Conservation (phyloP, 1,140 invertebrate species). For the Meteorus sp. region DNA sequence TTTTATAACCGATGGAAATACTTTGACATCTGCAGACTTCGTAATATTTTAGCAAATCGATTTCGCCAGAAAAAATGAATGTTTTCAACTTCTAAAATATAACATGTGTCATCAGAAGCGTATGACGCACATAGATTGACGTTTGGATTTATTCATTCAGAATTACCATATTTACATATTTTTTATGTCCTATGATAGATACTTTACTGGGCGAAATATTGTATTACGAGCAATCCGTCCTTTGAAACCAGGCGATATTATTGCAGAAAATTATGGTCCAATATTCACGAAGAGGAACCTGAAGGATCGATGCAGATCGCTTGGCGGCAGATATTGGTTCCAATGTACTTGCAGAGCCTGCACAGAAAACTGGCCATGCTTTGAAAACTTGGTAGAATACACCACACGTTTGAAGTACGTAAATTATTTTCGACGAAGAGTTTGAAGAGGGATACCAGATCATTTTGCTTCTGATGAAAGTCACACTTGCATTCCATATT, state of each 20-base stretch:
- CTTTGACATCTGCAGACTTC: no score
- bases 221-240: conserved; percentile 70
- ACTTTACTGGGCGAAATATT: conserved; percentile 75
- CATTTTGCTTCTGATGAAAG: neutral
- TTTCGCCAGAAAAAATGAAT: no score
- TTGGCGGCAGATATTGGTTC: conserved; percentile 80
- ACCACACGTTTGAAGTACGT: conserved; percentile 33
- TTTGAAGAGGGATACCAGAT: no score
- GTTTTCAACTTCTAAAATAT: no score
- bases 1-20: no score
- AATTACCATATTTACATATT: no score
- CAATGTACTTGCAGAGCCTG: conserved; percentile 76
- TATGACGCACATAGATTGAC: no score
- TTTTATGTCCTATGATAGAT: conserved; percentile 63
- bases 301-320: conserved; percentile 65
- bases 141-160: no score
- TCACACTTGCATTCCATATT: neutral
- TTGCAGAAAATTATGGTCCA: conserved; percentile 86
- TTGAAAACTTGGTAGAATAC: conserved; percentile 64
- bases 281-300: conserved; percentile 70
- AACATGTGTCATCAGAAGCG: no score
- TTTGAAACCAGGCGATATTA: conserved; percentile 65
- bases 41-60: no score
- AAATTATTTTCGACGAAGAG: no score
- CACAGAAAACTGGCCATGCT: conserved; percentile 73